phyloP scores from a whole-genome alignment of 2,797 vertebrate species.

The Clarias fuscus region DNA sequence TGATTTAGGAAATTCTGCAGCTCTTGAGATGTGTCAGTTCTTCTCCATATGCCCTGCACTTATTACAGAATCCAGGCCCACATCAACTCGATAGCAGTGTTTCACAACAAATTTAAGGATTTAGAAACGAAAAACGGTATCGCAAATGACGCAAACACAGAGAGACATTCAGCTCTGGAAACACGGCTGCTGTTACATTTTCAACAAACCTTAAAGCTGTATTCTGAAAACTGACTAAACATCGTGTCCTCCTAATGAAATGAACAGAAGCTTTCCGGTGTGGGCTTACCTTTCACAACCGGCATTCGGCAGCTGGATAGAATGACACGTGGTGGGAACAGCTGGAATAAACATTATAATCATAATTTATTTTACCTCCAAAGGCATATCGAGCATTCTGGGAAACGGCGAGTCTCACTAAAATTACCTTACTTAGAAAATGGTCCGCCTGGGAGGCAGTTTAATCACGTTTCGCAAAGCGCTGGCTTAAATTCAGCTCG shows the following conservation, averaged over 20 bases:
- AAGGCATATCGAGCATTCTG: conserved; percentile 2
- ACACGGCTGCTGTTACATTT: no score
- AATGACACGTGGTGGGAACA: conserved; percentile 32
- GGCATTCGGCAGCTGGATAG: conserved; percentile 10
- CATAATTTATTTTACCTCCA: neutral
- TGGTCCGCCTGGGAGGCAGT: neutral
- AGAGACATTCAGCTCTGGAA: neutral
- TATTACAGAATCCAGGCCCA: neutral
- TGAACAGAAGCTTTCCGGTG: conserved; percentile 24
- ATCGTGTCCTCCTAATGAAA: conserved; percentile 10
- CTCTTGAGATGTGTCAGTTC: neutral
- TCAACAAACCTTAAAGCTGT: neutral
- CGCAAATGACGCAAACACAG: neutral
- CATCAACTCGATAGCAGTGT: neutral
- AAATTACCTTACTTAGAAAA: neutral
- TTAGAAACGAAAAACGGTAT: neutral
- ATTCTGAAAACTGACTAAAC: conserved; percentile 1
- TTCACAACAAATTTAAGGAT: neutral
- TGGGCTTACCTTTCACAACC: conserved; percentile 21
- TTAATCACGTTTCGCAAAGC: neutral
- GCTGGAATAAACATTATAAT: conserved; percentile 31
- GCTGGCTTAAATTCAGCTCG: no score
- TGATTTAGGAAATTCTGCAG: neutral
- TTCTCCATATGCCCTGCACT: neutral
- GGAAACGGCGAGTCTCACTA: neutral